These are phyloP conservation scores for Tamias sibiricus DNA, from an alignment of 2,113 vertebrate species.

Conservation along the genomic window DNA sequence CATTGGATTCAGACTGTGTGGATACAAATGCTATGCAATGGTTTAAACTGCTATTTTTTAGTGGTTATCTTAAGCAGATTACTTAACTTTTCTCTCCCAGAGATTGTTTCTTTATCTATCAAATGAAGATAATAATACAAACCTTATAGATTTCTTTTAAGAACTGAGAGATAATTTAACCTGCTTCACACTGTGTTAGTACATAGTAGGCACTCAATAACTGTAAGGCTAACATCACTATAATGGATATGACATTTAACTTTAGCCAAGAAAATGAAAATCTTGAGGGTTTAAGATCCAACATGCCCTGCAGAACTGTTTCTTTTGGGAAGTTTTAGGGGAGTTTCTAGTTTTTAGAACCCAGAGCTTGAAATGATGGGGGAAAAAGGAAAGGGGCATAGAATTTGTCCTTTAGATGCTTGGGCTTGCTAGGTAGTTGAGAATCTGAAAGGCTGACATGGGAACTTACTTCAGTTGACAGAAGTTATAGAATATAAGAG, in stretches of 20 bases:
- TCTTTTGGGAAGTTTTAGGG: background rate
- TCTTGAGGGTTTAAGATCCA: background rate
- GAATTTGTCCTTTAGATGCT: background rate
- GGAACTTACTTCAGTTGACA: background rate
- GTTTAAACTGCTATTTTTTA: background rate
- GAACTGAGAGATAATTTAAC: background rate
- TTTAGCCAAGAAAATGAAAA: conserved; percentile 10
- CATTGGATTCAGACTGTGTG: background rate
- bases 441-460: background rate
- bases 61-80: background rate
- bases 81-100: background rate
- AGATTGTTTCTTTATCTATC: background rate
- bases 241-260: background rate
- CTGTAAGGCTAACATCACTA: background rate
- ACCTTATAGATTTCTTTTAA: background rate
- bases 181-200: background rate
- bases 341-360: background rate
- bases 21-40: background rate
- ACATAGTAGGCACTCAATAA: background rate
- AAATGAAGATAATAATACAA: background rate
- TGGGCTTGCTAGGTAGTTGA: background rate
- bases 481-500: background rate
- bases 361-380: background rate
- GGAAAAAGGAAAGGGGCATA: background rate
- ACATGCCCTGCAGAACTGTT: background rate